Evolutionary conservation across 2,113 vertebrate genomes (phyloP).

Genomic region (Ailurus styani): DNA sequence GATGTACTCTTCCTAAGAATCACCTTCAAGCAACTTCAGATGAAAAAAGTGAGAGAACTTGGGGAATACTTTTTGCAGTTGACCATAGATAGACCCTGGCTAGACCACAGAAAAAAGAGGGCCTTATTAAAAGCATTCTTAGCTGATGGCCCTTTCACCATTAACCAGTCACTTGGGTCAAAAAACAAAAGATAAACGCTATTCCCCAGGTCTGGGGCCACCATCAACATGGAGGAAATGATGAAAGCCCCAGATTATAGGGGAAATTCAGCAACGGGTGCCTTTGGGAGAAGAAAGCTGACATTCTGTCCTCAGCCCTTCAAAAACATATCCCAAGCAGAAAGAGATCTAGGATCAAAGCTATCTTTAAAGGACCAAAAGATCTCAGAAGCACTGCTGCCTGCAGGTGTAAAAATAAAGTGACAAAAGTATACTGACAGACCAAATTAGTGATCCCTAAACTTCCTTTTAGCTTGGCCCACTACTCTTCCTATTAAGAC

Average conservation of each 20-base stretch:
- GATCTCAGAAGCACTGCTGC: constrained; percentile 78
- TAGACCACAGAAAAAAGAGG: constrained; percentile 41
- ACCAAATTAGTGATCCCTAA: constrained; percentile 71
- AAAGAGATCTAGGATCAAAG: constrained; percentile 76
- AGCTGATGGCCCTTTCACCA: constrained; percentile 68
- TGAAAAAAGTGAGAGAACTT: constrained; percentile 65
- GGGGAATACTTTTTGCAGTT: constrained; percentile 58
- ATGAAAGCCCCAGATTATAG: constrained; percentile 75
- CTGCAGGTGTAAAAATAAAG: constrained; percentile 76
- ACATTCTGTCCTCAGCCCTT: constrained; percentile 76
- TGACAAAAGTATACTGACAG: constrained; percentile 69
- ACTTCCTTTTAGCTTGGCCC: constrained; percentile 69
- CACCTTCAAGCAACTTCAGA: constrained; percentile 68
- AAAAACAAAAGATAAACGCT: constrained; percentile 77
- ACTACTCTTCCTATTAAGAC: constrained; percentile 69
- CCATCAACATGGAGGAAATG: constrained; percentile 73
- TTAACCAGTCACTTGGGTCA: constrained; percentile 74
- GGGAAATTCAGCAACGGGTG: constrained; percentile 72
- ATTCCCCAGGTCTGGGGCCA: constrained; percentile 63
- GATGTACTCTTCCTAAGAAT: constrained; percentile 21
- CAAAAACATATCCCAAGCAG: constrained; percentile 76
- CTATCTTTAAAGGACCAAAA: constrained; percentile 73
- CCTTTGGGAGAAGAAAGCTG: constrained; percentile 78
- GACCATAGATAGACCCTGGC: constrained; percentile 40
- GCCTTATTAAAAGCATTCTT: constrained; percentile 73